These are phyloP conservation scores for Lacerta bilineata DNA, from an alignment of 2,797 vertebrate genomes.

Conservation along the genomic window DNA sequence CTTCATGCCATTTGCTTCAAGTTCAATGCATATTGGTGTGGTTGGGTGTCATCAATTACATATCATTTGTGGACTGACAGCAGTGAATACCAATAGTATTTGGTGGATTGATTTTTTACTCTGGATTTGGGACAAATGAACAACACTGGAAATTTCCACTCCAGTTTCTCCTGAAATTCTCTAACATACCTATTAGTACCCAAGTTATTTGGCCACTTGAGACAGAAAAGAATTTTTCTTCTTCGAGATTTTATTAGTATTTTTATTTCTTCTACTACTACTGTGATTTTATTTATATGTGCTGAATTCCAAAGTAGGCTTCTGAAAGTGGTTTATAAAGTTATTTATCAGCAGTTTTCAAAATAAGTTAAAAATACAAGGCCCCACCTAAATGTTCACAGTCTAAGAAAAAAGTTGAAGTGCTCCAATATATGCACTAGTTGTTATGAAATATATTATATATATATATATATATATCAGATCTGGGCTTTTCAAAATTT, in stretches of 20 bases:
- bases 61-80: too few species aligned
- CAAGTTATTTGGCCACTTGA: background rate
- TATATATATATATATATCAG: background rate
- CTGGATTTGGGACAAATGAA: too few species aligned
- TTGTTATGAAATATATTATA: too few species aligned
- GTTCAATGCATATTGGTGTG: too few species aligned
- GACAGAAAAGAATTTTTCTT: background rate
- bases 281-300: too few species aligned
- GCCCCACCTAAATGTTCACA: background rate
- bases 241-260: background rate
- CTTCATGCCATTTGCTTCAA: too few species aligned
- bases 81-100: too few species aligned
- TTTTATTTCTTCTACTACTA: background rate
- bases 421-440: background rate
- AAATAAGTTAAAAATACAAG: background rate
- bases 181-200: too few species aligned
- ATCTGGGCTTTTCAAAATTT: conserved; percentile 5
- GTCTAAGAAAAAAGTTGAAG: background rate
- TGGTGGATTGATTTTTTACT: too few species aligned
- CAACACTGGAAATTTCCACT: too few species aligned
- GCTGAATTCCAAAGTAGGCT: background rate
- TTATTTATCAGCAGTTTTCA: background rate
- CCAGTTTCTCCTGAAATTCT: too few species aligned
- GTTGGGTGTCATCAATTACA: too few species aligned
- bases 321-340: background rate